Evolutionary conservation across 2,113 vertebrate species (phyloP).

Genomic region (Lutjanus erythropterus): DNA sequence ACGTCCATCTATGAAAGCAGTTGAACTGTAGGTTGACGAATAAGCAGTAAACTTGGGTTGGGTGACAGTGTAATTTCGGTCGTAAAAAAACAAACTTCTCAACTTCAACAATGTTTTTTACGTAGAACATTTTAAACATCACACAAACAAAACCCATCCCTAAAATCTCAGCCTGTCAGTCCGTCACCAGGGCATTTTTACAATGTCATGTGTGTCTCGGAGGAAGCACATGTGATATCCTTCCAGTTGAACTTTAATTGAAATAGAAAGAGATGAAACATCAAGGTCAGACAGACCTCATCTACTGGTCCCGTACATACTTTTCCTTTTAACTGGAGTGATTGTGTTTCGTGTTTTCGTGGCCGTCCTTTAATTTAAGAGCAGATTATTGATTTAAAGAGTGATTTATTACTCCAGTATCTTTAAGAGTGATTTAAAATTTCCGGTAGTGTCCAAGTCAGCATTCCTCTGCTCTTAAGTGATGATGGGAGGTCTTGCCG

Average conservation of each 20-base stretch:
- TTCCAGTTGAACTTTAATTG: no score
- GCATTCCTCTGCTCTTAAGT: conserved; percentile 18
- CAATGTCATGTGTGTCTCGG: no score
- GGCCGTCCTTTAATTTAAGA: conserved; percentile 9
- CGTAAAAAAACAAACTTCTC: no score
- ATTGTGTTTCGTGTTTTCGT: background rate
- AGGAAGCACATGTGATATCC: no score
- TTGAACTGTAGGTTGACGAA: background rate
- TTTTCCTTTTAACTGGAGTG: background rate
- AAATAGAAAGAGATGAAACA: no score
- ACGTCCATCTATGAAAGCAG: background rate
- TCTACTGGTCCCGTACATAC: background rate
- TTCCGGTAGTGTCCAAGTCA: conserved; percentile 12
- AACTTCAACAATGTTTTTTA: no score
- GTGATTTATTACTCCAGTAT: conserved; percentile 24
- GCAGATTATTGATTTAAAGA: conserved; percentile 22
- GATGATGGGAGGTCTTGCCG: background rate
- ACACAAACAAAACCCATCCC: no score
- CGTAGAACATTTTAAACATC: no score
- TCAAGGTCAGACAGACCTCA: background rate
- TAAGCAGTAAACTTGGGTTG: background rate
- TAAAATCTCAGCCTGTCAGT: no score
- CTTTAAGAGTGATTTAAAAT: conserved; percentile 22
- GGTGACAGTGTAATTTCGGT: no score
- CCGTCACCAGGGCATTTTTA: no score